Evolutionary conservation across 2,888 invertebrate genomes (phyloP).

Genomic region (Lypha dubia): DNA sequence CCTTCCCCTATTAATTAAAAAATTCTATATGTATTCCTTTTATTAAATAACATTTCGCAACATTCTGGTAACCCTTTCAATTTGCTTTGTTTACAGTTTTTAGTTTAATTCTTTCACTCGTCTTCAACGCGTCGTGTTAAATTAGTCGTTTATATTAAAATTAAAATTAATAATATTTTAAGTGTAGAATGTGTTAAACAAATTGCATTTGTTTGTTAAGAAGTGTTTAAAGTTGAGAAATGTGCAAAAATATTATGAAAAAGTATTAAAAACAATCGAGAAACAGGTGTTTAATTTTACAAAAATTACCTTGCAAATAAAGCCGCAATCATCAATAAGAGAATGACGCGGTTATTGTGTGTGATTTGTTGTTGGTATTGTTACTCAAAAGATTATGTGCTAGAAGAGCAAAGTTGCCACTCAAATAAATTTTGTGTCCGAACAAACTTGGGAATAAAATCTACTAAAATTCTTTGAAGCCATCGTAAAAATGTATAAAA

Average conservation of each 20-base stretch:
- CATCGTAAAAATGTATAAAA: too few species aligned
- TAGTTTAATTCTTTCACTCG: constrained; percentile 9
- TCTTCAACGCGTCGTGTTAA: background rate
- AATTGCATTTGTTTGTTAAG: background rate
- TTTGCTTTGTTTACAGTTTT: constrained; percentile 8
- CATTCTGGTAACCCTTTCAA: constrained; percentile 6
- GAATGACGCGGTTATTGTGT: too few species aligned
- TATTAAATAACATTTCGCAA: background rate
- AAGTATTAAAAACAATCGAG: background rate
- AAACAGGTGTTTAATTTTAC: constrained; percentile 1
- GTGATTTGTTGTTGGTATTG: too few species aligned
- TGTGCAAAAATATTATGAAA: constrained; percentile 23
- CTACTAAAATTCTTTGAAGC: too few species aligned
- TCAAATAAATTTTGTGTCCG: too few species aligned
- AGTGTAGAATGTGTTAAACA: background rate
- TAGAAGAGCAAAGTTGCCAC: too few species aligned
- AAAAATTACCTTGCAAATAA: too few species aligned
- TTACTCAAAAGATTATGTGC: too few species aligned
- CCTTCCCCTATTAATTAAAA: too few species aligned
- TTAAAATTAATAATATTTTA: constrained; percentile 10
- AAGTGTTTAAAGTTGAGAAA: constrained; percentile 18
- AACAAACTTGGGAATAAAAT: too few species aligned
- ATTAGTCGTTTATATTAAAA: background rate
- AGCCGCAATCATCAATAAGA: too few species aligned
- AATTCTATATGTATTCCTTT: too few species aligned